Evolutionary conservation across 2,797 vertebrate species (phyloP), one percentile per base, ranked within the genome.

Genomic region (Coracias cyanogaster): DNA sequence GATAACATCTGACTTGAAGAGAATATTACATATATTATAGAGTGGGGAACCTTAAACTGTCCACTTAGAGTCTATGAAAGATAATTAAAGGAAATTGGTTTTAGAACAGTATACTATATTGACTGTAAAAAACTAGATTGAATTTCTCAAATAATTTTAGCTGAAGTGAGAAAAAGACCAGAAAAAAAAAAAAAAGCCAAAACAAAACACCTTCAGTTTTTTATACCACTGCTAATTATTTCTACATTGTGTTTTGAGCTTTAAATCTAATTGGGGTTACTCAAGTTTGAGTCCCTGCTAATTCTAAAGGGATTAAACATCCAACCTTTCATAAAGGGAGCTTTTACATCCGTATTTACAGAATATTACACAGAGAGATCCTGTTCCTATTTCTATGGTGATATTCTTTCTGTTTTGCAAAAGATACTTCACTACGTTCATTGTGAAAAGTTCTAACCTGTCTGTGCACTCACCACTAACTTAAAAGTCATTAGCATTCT

Each of bases 151-250:
- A 69, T 43, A 39, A 31, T 31, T 90, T 72, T 52, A 78, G 31
- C 14, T 43, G 29, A 49, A 43, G 11, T 43, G 3, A 4, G 28
- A 41, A 25, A 6, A 57, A 51, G 15, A 19, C 12, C 8, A 49
- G 24, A 10, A 4, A 6, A 6, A 12, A 3, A 16, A 16, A 16
- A 1, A 7, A 33, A 37, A 7, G 3, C 6, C 9, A 8, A 6
- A 46, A 45, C 16, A 37, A 37, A 7, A 19, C 1, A 58, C 10
- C 10, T 8, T 37, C 15, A 7, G 3, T 49, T 70, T 79, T 74
- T 37, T 1, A 1, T 41, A 31, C 11, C 60, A 33, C 29, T 77
- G 26, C 7, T 31, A 58, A 46, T 13, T 60, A 15, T 2, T 72
- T 71, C 72, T 80, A 14, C 54, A 7, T 16, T 62, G 2, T 48